Evolutionary conservation across 2,888 invertebrate species (phyloP).

Genomic region (Apamea epomidion): DNA sequence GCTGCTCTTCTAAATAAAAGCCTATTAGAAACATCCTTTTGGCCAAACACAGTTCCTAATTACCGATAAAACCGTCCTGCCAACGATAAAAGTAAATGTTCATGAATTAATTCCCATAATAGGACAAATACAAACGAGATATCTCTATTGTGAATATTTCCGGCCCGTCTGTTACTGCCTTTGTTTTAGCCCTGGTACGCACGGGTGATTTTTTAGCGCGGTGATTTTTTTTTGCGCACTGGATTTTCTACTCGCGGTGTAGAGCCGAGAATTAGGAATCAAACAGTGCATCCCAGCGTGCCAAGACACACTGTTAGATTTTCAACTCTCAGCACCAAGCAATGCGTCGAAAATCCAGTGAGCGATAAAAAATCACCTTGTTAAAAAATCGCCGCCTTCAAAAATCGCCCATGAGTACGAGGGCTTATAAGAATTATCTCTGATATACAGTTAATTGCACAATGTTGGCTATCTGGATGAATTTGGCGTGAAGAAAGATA

Average conservation of each 20-base stretch:
- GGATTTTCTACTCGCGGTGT: too few species aligned
- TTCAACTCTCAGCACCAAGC: too few species aligned
- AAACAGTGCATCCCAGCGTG: too few species aligned
- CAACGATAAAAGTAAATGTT: slow-evolving; percentile 26
- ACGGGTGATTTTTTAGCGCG: too few species aligned
- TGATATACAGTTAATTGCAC: slow-evolving; percentile 28
- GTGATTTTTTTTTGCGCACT: too few species aligned
- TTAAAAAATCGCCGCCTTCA: too few species aligned
- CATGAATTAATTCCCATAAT: slow-evolving; percentile 39
- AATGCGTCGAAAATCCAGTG: too few species aligned
- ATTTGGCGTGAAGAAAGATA: slow-evolving; percentile 7
- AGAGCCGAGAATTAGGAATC: too few species aligned
- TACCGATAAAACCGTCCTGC: slow-evolving; percentile 23
- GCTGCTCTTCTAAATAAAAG: background rate
- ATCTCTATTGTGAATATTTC: slow-evolving; percentile 25
- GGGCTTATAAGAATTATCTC: slow-evolving; percentile 25
- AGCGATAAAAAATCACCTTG: too few species aligned
- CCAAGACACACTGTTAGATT: too few species aligned
- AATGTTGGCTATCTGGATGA: background rate
- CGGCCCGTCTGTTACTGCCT: slow-evolving; percentile 3
- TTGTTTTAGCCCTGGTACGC: slow-evolving; percentile 22
- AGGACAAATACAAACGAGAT: background rate
- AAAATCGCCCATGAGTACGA: too few species aligned
- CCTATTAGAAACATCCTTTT: slow-evolving; percentile 14
- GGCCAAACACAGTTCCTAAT: slow-evolving; percentile 16